Evolutionary conservation across 2,888 invertebrate species (phyloP), one percentile per base, ranked within the genome.

Genomic region (Willowsia nigromaculata): DNA sequence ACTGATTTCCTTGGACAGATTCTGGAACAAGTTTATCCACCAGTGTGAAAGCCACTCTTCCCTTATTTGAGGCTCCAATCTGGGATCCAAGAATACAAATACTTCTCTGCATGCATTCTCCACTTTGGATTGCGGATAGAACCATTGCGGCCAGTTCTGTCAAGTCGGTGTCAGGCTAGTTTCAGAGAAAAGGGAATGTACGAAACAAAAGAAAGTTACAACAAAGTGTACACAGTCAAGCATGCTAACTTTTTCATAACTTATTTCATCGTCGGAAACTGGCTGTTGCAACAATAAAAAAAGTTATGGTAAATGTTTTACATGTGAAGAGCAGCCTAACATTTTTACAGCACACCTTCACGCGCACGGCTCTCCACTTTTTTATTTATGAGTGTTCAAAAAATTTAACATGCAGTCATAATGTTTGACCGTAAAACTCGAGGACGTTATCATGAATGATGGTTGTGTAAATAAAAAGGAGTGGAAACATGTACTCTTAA

Each of bases 71-170:
- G 18, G 62, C 80, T 65, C 91, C 90, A 80, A 92, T 83, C 87
- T 91, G 92, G 76, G 81, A 91, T 78, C 92, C 92, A 80, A 92
- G 40, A 43, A 91, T 59, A 82, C 92, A 92, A 40, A 92, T 91
- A 50, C 91, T 91, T 78, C 90, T 90, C 68, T 92, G 92, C 87
- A 92, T 90, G 83, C 92, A 92, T 62, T 92, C 92, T 50, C 92
- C 92, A 78, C 91, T 90, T 33, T 90, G 82, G 22, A 92, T 90
- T 59, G 92, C 92, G 47, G 90, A 80, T 6, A 92, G 85, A 50
- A 92, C 92, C 65, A 92, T 91, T 18, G 90, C 37, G n/a, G 92
- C 90, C 62, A 92, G 90, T 15, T 91, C 82, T 82, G 91, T 91
- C 83, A 91, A 50, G 68, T 92, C 90, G 33, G 82, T 89, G 83